phyloP scores from a whole-genome alignment of 2,113 vertebrate genomes.

The Tragelaphus imberbis region DNA sequence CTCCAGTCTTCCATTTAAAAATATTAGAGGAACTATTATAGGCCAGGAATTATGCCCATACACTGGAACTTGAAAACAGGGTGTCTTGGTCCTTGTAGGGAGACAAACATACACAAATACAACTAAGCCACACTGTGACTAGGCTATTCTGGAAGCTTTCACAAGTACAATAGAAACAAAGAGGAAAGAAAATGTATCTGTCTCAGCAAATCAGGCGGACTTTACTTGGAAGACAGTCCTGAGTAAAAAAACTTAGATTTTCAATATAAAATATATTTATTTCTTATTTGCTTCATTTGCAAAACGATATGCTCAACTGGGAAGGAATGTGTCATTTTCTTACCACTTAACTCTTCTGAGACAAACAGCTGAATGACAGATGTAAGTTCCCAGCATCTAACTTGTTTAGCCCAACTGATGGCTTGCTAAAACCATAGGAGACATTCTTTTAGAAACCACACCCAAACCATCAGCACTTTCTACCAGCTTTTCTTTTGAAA shows the following conservation, averaged over 20 bases:
- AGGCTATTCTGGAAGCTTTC: not conserved
- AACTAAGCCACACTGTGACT: not conserved
- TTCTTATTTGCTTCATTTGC: not conserved
- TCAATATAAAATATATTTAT: not conserved
- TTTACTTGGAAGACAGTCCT: not conserved
- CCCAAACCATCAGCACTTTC: not conserved
- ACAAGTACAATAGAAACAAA: not conserved
- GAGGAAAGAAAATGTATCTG: not conserved
- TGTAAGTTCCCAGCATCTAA: not conserved
- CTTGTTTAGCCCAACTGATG: not conserved
- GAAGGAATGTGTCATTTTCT: not conserved
- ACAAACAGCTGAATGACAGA: not conserved
- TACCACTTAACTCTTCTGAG: not conserved
- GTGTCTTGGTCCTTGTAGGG: not conserved
- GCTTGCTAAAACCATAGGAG: not conserved
- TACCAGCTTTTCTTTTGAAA: not conserved
- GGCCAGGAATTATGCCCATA: not conserved
- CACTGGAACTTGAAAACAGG: not conserved
- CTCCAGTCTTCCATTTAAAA: not conserved
- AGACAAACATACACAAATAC: not conserved
- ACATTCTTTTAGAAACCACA: not conserved
- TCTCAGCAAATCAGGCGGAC: not conserved
- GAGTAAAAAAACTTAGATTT: not conserved
- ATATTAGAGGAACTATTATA: not conserved
- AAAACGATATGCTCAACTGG: not conserved